Base-by-base conservation (phyloP, 2,113 vertebrate genomes). In the Indicator maculatus region DNA sequence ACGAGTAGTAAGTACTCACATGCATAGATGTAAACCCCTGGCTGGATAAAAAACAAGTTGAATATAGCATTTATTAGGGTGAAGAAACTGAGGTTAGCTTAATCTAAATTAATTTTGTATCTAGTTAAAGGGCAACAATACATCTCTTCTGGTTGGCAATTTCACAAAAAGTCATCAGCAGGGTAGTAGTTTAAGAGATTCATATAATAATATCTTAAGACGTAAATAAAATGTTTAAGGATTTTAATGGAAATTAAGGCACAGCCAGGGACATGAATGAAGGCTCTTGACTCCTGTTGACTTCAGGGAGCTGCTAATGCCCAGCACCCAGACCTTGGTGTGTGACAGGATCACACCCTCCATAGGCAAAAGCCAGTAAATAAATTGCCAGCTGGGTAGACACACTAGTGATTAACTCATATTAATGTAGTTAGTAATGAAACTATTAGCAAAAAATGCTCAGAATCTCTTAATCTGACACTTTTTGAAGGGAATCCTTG, bases 321-420 rank as follows among this genome's bases (percentile, higher is more conserved):
- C 88, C 65, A 78, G 58, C 38, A 83, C 27, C 8, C 47, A 90
- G 90, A 78, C 83, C 39, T 55, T 47, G 44, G 44, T 77, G 39
- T 67, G 78, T 90, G 80, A 75, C 8, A 3, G 79, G 72, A 75
- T 95, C 88, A 71, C 58, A 81, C 30, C 47, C 58, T 75, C 30
- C 60, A 71, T 56, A 96, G 64, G 52, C 47, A 96, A 85, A 89
- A 93, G 58, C 26, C 87, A 93, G 16, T 72, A 56, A 86, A 75
- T 45, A 83, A 93, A 88, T 90, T 86, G 61, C 36, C 41, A 72
- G 50, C 61, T 91, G 80, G 73, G 76, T 23, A 90, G 76, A 81
- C 66, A 86, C 58, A 65, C 8, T 78, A 59, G 71, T 88, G 24
- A 83, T 91, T 90, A 90, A 78, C 24, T 86, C 20, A 6, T 93